phyloP scores from a whole-genome alignment of 2,888 invertebrate genomes.

The Bombyx huttoni region DNA sequence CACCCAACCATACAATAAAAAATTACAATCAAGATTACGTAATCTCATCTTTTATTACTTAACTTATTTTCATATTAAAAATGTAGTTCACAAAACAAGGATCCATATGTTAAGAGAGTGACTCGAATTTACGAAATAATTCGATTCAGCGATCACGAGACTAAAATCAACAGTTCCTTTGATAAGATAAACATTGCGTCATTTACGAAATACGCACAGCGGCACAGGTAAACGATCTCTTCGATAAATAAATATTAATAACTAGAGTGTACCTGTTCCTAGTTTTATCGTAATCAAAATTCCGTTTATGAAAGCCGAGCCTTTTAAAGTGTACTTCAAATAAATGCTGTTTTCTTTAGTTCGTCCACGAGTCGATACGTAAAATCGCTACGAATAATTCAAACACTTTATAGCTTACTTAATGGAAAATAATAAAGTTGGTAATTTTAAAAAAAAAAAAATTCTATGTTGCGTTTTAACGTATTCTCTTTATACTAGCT shows the following conservation, averaged over 20 bases:
- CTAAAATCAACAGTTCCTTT: neutral
- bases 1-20: too few relatives aligned
- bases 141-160: neutral
- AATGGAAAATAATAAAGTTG: too few relatives aligned
- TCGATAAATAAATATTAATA: slow-evolving; percentile 1
- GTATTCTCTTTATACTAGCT: too few relatives aligned
- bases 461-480: too few relatives aligned
- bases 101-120: neutral
- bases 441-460: too few relatives aligned
- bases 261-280: slow-evolving; percentile 2
- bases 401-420: too few relatives aligned
- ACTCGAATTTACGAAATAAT: neutral
- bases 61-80: too few relatives aligned
- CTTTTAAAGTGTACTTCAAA: slow-evolving; percentile 12
- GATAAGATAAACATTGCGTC: neutral
- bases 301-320: slow-evolving; percentile 9
- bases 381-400: neutral
- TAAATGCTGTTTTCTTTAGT: slow-evolving; percentile 3
- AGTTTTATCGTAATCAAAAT: slow-evolving; percentile 10
- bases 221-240: neutral
- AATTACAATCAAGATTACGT: too few relatives aligned
- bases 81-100: too few relatives aligned
- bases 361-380: slow-evolving; percentile 3
- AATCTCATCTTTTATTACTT: too few relatives aligned
- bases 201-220: neutral